Base-by-base conservation (phyloP, 2,888 invertebrate species). In the Galerucella calmariensis region DNA sequence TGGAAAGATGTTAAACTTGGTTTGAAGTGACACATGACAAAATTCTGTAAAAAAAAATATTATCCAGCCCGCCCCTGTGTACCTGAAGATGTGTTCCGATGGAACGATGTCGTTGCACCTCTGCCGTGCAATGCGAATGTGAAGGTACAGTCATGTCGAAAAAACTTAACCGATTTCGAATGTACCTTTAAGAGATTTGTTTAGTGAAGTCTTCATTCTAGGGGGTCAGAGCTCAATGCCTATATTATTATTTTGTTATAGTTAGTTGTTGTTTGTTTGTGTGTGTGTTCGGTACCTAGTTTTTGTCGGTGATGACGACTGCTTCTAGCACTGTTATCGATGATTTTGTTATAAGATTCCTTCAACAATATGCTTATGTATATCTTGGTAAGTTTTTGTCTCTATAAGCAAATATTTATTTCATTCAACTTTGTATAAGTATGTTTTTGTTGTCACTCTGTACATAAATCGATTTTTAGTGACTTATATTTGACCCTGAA, bases 51-150 rank as follows among this genome's bases (percentile, higher is more conserved):
- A 27, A 27, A 41, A 71, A 76, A 73, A 20, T 53, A 10, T 14
- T 59, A 24, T 9, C 20, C 1, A 66, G 66, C 48, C 72, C 68
- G 20, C 12, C 27, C 56, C 73, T 69, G 68, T 62, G 10, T 24
- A n/a, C 20, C 44, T 62, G 41, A 67, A 75, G 75, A 75, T 75
- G 75, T 58, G 71, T 71, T 68, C 73, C 76, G 69, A 77, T 75
- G 78, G 82, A 79, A 83, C 82, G 84, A 84, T 84, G 84, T 85
- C 84, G 84, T 84, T 85, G 85, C 84, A 84, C 84, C 83, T 84
- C 78, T 46, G 67, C 65, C 79, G 80, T 84, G 84, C 84, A 83
- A 80, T 81, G 82, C 83, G 82, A 83, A 82, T 81, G 80, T 75
- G 69, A 75, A 66, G 79, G 80, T 84, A 78, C 78, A 76, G 77